These are phyloP conservation scores for Gryon sp. DNA, from an alignment of 1,140 invertebrate genomes.

Conservation along the genomic window DNA sequence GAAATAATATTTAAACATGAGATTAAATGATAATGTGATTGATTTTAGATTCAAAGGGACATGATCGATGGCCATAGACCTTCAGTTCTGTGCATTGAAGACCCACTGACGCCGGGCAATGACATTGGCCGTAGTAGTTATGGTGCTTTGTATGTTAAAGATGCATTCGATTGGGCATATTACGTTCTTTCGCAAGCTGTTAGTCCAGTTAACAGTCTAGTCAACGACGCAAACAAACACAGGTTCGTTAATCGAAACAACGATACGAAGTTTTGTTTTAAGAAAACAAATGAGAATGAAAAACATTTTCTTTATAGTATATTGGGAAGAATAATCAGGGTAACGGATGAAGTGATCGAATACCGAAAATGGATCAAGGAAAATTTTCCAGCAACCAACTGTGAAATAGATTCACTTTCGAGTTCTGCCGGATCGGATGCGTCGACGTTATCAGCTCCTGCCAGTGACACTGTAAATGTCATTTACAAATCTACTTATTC, in stretches of 20 bases:
- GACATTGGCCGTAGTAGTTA: slow-evolving; percentile 98
- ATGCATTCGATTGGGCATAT: slow-evolving; percentile 97
- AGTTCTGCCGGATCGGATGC: slow-evolving; percentile 78
- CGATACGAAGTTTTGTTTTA: no score
- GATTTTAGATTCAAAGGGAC: slow-evolving; percentile 86
- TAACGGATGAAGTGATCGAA: slow-evolving; percentile 95
- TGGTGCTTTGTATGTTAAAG: slow-evolving; percentile 92
- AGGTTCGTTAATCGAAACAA: no score
- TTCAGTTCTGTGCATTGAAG: slow-evolving; percentile 97
- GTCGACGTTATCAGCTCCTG: slow-evolving; percentile 77
- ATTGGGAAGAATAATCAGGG: slow-evolving; percentile 92
- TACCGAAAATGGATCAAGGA: slow-evolving; percentile 90
- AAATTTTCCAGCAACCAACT: slow-evolving; percentile 79
- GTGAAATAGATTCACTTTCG: slow-evolving; percentile 76
- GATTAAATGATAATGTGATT: no score
- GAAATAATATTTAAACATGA: no score
- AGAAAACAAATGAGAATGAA: no score
- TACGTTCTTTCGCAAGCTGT: slow-evolving; percentile 90
- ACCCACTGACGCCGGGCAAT: slow-evolving; percentile 96
- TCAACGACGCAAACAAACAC: slow-evolving; percentile 80
- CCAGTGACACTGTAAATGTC: slow-evolving; percentile 76
- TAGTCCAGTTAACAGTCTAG: slow-evolving; percentile 82
- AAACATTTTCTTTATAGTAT: slow-evolving; percentile 77
- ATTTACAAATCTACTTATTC: slow-evolving; percentile 5
- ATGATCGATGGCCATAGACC: slow-evolving; percentile 96